Evolutionary conservation across 2,797 vertebrate species (phyloP).

Genomic region (Erpetoichthys calabaricus): DNA sequence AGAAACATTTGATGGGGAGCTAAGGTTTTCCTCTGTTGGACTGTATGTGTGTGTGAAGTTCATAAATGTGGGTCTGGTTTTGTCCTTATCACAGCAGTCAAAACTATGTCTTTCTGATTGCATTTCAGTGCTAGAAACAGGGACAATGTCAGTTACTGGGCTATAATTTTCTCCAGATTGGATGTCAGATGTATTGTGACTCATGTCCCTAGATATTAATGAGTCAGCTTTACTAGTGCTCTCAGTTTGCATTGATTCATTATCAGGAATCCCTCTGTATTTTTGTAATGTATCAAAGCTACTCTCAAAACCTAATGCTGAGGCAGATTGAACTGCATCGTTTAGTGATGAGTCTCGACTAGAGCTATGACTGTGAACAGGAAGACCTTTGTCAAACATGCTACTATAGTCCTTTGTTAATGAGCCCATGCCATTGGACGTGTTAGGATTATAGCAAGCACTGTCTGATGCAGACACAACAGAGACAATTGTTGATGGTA

Average conservation of each 20-base stretch:
- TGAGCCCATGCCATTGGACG: too few relatives aligned
- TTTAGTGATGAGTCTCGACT: neutral
- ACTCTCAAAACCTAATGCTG: neutral
- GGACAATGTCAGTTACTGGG: neutral
- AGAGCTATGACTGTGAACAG: neutral
- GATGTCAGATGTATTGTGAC: conserved; percentile 6
- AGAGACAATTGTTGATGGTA: neutral
- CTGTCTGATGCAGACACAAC: conserved; percentile 1
- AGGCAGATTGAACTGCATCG: conserved; percentile 5
- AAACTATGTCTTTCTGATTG: neutral
- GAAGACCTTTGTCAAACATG: neutral
- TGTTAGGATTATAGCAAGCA: neutral
- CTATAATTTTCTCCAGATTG: conserved; percentile 1
- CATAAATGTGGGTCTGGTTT: conserved; percentile 1
- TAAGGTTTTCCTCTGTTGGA: accelerated
- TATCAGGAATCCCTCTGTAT: conserved; percentile 6
- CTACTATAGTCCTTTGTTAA: neutral
- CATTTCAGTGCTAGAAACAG: conserved; percentile 6
- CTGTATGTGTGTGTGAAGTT: neutral
- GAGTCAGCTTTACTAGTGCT: conserved; percentile 5
- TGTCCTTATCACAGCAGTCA: conserved; percentile 9
- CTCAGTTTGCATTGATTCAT: neutral
- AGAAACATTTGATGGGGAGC: too few relatives aligned
- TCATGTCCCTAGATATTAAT: conserved; percentile 5
- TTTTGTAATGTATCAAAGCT: conserved; percentile 4